Evolutionary conservation across 2,888 invertebrate species (phyloP), one percentile per base, ranked within the genome.

Genomic region (Apoda limacodes): DNA sequence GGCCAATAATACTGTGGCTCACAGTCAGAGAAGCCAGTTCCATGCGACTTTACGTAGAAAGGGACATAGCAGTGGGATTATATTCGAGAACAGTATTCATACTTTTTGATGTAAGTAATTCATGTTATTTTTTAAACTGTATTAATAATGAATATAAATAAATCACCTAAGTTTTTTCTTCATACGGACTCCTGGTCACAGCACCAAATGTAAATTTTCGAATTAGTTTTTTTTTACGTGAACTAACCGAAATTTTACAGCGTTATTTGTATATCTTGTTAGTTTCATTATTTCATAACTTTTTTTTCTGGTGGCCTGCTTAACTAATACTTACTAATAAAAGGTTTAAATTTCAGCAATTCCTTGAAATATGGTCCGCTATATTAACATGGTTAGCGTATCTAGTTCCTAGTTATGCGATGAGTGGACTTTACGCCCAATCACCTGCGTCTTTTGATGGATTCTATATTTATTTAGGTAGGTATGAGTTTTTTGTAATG

Each of bases 381-480:
- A 75, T 88, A 28, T 82, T 92, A 42, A 86, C 94, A 26, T 93
- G 93, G 86, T 54, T 93, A 43, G 90, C 92, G 3, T 95, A 92
- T 60, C 60, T 94, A 30, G 87, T 94, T 35, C 96, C 96, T 9
- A 92, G 93, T 24, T 93, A 92, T 60, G 91, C 92, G 10, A 93
- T 94, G 93, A 88, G 89, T 13, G 93, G 93, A 0, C 68, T 93
- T 1, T 92, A 93, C 49, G 86, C 88, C 48, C 88, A 88, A 52
- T 82, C 85, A 7, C 80, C 82, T 9, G 84, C 78, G 25, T 84
- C 86, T 3, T 68, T 87, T 46, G 86, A 87, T 30, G 88, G 88
- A 42, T 88, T 89, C 57, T 88, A 88, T 60, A 70, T 86, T 42
- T 88, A 88, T 58, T 82, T 88, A 80, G 88, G 88, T 88, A 65